Evolutionary conservation across 64 coral and sea anemone species (phyloP), one percentile per base, ranked within the genome.

Genomic region (Porites lutea): DNA sequence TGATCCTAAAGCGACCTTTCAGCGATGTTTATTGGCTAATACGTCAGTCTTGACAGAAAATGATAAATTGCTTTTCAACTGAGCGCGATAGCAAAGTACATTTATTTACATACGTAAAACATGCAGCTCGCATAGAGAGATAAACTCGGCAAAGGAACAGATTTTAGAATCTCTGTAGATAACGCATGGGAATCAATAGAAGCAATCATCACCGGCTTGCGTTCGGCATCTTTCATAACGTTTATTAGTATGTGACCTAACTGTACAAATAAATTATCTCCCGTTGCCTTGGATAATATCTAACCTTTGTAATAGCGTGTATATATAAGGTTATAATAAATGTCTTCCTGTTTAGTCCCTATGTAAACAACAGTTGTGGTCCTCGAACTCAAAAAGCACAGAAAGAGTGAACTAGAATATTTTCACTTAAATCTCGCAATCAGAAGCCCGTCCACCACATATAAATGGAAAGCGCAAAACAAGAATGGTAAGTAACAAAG

Each of bases 41-140:
- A 52, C 4, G 48, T 51, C n/a, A 69, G n/a, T 84, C 81, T 68
- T 84, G 81, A 84, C 62, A 84, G 81, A 84, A 84, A 84, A 65
- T 64, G 59, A 65, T 84, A 82, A 78, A 84, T 68, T 68, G 81
- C 46, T 52, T 37, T 68, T 84, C 69, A 84, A 53, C 48, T 84
- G 81, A 82, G 59, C 13, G 43, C 8, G 12, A 65, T 63, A 49
- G 50, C 18, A 16, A 52, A 68, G 68, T 51, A 14, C 62, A 5
- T 84, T 47, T 43, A 68, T 68, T 70, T 67, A 63, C 81, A 68
- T 8, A n/a, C 15, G 21, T 81, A 61, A 61, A 60, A 9, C 55
- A 83, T 19, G 45, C 79, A 83, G 60, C 79, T 83, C 79, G 7
- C 79, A 65, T 43, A 83, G 27, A 10, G 61, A 13, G 60, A 65